Evolutionary conservation across 2,888 invertebrate genomes (phyloP).

Genomic region (Eumerus sabulonum): DNA sequence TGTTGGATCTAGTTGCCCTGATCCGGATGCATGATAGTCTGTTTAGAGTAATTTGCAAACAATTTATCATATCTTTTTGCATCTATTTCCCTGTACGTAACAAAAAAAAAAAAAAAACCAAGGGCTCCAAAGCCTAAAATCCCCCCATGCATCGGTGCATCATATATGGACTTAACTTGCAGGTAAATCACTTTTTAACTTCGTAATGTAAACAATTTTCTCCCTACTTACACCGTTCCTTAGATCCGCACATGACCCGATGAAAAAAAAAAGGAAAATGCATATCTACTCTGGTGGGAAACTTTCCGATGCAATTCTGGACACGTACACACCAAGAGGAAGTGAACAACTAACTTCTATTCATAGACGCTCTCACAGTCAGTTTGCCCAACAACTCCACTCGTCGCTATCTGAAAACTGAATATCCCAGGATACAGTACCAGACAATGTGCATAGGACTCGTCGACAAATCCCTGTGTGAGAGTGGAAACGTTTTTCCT

Average conservation of each 20-base stretch:
- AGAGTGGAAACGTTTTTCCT: constrained; percentile 39
- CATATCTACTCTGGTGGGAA: constrained; percentile 3
- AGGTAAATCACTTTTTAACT: constrained; percentile 56
- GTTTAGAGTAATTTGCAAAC: too few species aligned
- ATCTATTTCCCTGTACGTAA: too few species aligned
- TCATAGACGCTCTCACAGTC: too few species aligned
- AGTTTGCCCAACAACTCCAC: constrained; percentile 1
- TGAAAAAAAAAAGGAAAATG: constrained; percentile 7
- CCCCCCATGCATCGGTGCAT: constrained; percentile 18
- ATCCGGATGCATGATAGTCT: too few species aligned
- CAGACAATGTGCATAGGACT: constrained; percentile 35
- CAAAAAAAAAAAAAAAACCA: too few species aligned
- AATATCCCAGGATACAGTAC: constrained; percentile 26
- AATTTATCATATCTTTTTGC: too few species aligned
- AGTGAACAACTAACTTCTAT: constrained; percentile 30
- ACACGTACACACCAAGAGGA: constrained; percentile 40
- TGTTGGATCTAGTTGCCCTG: too few species aligned
- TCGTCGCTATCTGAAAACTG: constrained; percentile 35
- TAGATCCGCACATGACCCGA: not conserved
- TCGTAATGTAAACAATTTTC: constrained; percentile 40
- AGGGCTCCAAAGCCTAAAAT: too few species aligned
- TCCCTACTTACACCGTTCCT: constrained; percentile 35
- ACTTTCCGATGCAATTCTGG: constrained; percentile 43
- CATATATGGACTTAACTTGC: constrained; percentile 26
- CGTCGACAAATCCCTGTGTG: constrained; percentile 48